Evolutionary conservation across 2,113 vertebrate genomes (phyloP).

Genomic region (Chiloscyllium plagiosum): DNA sequence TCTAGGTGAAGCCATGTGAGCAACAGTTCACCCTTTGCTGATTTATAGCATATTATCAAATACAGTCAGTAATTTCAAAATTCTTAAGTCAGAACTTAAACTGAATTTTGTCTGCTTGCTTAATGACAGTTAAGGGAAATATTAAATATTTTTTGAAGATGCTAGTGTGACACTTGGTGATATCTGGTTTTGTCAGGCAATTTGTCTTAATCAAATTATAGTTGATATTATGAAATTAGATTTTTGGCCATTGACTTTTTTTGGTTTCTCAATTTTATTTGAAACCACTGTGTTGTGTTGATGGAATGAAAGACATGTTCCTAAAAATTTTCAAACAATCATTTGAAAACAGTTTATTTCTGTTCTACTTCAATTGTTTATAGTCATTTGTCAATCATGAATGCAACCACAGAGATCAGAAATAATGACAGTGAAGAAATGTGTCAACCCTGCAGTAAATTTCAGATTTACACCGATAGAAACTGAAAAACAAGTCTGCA

Average conservation of each 20-base stretch:
- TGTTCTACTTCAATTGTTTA: not conserved
- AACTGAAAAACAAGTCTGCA: not conserved
- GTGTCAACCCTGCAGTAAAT: not conserved
- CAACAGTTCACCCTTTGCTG: not conserved
- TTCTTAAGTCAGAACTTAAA: not conserved
- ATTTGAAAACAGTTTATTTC: not conserved
- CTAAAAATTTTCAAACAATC: not conserved
- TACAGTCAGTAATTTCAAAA: not conserved
- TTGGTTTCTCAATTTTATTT: not conserved
- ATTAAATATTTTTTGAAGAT: not conserved
- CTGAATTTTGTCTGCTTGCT: not conserved
- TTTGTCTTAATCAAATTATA: not conserved
- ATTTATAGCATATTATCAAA: not conserved
- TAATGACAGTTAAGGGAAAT: not conserved
- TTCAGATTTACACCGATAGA: not conserved
- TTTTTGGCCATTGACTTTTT: not conserved
- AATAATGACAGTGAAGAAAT: not conserved
- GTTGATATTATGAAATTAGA: not conserved
- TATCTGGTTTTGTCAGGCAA: not conserved
- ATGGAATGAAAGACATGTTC: not conserved
- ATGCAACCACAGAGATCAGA: not conserved
- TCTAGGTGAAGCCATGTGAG: not conserved
- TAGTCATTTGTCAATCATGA: slow-evolving; percentile 7
- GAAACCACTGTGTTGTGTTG: not conserved
- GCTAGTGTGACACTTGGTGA: not conserved